Evolutionary conservation across 2,888 invertebrate genomes (phyloP), one percentile per base, ranked within the genome.

Genomic region (Agrilus cyanescens): DNA sequence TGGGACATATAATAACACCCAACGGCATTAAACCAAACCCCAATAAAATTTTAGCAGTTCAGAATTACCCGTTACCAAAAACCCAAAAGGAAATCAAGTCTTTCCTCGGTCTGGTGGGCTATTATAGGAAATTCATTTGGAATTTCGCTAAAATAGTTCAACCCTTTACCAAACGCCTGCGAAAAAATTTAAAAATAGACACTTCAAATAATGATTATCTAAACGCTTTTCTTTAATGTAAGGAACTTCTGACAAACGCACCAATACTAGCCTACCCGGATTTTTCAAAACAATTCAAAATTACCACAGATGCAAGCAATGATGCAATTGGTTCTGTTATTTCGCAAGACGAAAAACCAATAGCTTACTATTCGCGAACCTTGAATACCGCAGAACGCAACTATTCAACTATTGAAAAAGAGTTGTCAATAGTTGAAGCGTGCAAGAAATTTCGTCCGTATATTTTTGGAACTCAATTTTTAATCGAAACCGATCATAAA

Each of bases 331-430:
- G 53, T 12, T 37, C 43, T 35, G 46, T 43, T 30, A 18, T 53
- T n/a, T 5, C 51, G 18, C 53, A 53, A 46, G 33, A 50, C 12
- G 42, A 40, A 12, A 40, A 45, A 32, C 47, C 50, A 18, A 36
- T 51, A 14, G 41, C 41, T 10, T 50, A 41, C 35, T 47, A 47
- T 4, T 53, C 52, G 15, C 20, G 46, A 32, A 32, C 42, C 14
- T 45, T 53, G 42, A 53, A 41, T 20, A 39, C 43, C 16, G 38
- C 37, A 10, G 44, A 53, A 45, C 29, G 38, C 14, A 54, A 44
- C 12, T 61, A 56, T 46, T 52, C 57, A 14, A 56, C 58, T 45
- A 61, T 62, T 8, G 59, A 61, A 44, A 61, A 61, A 46, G 59
- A 62, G 41, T 38, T 61, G 13, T 57, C 57, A 1, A 57, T 62